phyloP scores from a whole-genome alignment of 92 coral and sea anemone genomes.

The Parazoanthus darwini region DNA sequence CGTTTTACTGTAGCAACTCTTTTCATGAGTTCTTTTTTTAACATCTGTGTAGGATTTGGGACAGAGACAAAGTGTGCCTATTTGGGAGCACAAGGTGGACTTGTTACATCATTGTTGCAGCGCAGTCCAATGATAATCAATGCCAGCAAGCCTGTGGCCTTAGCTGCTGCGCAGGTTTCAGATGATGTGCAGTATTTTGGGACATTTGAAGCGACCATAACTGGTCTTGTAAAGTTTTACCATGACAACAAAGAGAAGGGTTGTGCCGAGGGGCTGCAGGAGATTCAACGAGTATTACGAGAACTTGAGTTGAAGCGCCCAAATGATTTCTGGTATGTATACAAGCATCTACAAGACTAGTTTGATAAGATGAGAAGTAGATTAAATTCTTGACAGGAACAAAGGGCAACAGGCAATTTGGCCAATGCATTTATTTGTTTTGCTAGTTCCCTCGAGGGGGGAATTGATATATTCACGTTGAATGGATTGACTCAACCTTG shows the following conservation, averaged over 20 bases:
- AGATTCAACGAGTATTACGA: background rate
- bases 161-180: background rate
- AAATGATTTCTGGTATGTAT: slow-evolving; percentile 10
- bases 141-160: background rate
- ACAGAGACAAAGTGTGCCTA: background rate
- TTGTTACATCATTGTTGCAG: background rate
- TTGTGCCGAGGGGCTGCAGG: background rate
- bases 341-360: background rate
- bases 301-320: background rate
- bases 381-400: too few species aligned
- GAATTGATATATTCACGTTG: too few species aligned
- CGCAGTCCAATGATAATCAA: background rate
- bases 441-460: too few species aligned
- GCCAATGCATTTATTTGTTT: too few species aligned
- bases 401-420: too few species aligned
- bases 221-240: background rate
- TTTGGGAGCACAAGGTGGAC: background rate
- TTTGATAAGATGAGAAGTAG: too few species aligned
- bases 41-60: background rate
- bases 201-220: background rate
- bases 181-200: background rate
- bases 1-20: too few species aligned
- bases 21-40: too few species aligned
- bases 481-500: too few species aligned
- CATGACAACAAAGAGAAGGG: background rate